Percentiles rank a stretch among this genome's conserved stretches.
Evolutionary conservation across 2,113 vertebrate species (phyloP).

Genomic region (Antidorcas marsupialis): DNA sequence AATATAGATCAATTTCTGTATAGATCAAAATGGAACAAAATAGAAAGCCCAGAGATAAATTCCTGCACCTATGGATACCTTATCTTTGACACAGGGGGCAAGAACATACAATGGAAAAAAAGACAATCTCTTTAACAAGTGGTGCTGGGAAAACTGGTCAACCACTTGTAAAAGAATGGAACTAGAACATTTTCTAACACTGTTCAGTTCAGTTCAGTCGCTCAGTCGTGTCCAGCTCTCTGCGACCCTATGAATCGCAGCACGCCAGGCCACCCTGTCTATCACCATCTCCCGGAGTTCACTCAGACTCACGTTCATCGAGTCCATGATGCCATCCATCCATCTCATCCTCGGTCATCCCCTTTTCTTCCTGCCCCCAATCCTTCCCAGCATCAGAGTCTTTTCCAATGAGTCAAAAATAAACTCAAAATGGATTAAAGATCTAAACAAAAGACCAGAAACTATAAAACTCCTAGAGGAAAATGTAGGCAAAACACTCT

Average conservation of each 20-base stretch:
- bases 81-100: neutral
- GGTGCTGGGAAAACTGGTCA: neutral
- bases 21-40: neutral
- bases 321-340: too few species aligned
- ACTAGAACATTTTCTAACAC: neutral
- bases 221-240: too few species aligned
- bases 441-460: too few species aligned
- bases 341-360: too few species aligned
- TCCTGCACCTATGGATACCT: neutral
- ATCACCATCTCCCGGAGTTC: too few species aligned
- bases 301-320: too few species aligned
- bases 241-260: too few species aligned
- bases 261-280: too few species aligned
- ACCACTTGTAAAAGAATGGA: neutral
- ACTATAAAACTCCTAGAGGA: neutral
- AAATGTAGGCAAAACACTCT: neutral
- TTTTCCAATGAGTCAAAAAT: too few species aligned
- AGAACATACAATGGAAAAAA: neutral
- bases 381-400: too few species aligned
- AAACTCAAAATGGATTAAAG: too few species aligned
- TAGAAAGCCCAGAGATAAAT: neutral
- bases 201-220: neutral
- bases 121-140: neutral
- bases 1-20: neutral
- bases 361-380: too few species aligned